Evolutionary conservation across 1,140 invertebrate genomes (phyloP).

Genomic region (Aphaenogaster floridana): DNA sequence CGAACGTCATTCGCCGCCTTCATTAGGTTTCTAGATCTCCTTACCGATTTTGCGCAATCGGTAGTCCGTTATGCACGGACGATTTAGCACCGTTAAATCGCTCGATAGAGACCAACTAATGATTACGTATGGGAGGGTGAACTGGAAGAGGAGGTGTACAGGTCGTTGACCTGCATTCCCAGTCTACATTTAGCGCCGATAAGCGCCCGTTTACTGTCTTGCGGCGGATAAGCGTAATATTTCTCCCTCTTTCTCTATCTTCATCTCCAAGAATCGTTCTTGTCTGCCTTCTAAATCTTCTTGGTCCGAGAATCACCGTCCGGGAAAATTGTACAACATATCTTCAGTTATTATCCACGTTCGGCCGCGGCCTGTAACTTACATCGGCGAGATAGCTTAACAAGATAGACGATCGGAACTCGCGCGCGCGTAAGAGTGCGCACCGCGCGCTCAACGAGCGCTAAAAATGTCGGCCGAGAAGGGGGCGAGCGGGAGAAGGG

Average conservation of each 20-base stretch:
- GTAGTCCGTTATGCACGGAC: conserved; percentile 29
- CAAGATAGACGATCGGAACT: conserved; percentile 59
- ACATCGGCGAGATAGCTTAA: conserved; percentile 42
- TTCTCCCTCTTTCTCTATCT: not conserved
- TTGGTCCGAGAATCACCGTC: not conserved
- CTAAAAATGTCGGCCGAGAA: conserved; percentile 70
- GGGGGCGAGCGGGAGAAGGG: conserved; percentile 13
- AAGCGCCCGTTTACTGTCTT: not conserved
- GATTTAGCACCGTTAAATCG: conserved; percentile 42
- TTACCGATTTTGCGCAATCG: conserved; percentile 33
- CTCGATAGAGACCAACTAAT: not conserved
- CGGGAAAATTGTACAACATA: not conserved
- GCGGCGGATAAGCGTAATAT: not conserved
- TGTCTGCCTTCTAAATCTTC: not conserved
- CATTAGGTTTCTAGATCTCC: conserved; percentile 42
- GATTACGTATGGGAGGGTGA: conserved; percentile 12
- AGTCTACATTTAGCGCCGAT: conserved; percentile 29
- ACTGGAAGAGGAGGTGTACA: not conserved
- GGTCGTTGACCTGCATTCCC: not conserved
- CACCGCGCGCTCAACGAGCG: conserved; percentile 16
- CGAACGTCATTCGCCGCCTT: conserved; percentile 10
- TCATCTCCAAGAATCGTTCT: not conserved
- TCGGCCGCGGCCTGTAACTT: conserved; percentile 16
- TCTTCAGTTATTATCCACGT: conserved; percentile 21
- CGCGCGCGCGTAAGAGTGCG: conserved; percentile 32